phyloP scores from a whole-genome alignment of 37 sponge, comb jelly and placozoan genomes.

The Cladorhizidae sp. region DNA sequence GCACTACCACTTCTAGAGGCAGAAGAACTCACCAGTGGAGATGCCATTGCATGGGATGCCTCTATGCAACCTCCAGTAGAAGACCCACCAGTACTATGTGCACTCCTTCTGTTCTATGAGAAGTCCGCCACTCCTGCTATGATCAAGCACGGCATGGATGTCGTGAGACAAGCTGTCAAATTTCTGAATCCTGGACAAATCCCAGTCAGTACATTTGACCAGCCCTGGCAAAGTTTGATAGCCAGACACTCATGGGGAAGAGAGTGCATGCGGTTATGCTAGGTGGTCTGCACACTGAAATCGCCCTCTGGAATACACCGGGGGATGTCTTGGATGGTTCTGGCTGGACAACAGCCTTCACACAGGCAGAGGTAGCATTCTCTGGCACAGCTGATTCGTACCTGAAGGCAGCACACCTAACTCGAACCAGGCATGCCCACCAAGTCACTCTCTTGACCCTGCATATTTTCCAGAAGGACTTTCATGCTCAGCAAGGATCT shows the following conservation, averaged over 20 bases:
- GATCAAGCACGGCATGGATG: constrained; percentile 44
- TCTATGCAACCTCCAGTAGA: too few species aligned
- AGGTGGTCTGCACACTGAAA: constrained; percentile 57
- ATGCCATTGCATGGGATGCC: constrained; percentile 40
- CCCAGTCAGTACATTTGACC: too few species aligned
- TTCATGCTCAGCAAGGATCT: background rate
- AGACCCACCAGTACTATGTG: constrained; percentile 10
- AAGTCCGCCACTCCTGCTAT: constrained; percentile 40
- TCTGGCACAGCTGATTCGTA: constrained; percentile 14
- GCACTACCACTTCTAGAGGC: constrained; percentile 26
- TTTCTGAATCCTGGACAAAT: too few species aligned
- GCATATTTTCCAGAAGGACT: constrained; percentile 25
- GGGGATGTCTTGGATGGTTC: constrained; percentile 51
- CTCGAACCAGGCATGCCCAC: constrained; percentile 40
- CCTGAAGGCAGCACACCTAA: constrained; percentile 27
- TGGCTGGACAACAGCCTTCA: constrained; percentile 49
- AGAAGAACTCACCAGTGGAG: constrained; percentile 3
- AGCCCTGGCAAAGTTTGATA: constrained; percentile 34
- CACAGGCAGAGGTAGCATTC: constrained; percentile 8
- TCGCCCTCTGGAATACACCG: constrained; percentile 34
- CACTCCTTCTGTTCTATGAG: constrained; percentile 41
- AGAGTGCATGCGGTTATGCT: constrained; percentile 43
- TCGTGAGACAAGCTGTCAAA: too few species aligned
- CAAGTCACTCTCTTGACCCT: constrained; percentile 31
- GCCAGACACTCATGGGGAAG: constrained; percentile 6